These are phyloP conservation scores for Phyto melanocephala DNA, from an alignment of 2,888 invertebrate genomes.

Conservation along the genomic window DNA sequence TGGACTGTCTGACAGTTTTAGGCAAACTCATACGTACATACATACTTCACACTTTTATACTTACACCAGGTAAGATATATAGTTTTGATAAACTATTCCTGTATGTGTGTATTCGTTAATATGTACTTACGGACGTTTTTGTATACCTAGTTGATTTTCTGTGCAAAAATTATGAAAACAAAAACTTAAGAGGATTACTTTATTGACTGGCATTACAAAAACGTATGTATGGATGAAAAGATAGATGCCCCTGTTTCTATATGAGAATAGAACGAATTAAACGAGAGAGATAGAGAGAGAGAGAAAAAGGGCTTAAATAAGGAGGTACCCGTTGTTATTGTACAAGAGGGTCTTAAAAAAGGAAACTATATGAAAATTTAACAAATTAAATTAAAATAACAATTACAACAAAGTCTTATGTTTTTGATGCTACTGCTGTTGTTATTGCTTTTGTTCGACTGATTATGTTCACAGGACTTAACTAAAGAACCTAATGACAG, in stretches of 20 bases:
- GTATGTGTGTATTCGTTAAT: neutral
- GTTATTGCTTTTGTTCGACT: neutral
- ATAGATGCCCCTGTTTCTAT: neutral
- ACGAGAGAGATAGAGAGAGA: too few species aligned
- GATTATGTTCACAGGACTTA: slow-evolving; percentile 6
- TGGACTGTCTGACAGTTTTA: slow-evolving; percentile 49
- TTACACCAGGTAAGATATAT: slow-evolving; percentile 25
- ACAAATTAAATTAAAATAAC: slow-evolving; percentile 65
- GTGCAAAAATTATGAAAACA: slow-evolving; percentile 64
- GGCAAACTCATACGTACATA: neutral
- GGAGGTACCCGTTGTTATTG: neutral
- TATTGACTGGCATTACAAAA: slow-evolving; percentile 61
- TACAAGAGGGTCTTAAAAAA: slow-evolving; percentile 37
- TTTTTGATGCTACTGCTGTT: neutral
- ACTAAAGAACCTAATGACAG: slow-evolving; percentile 24
- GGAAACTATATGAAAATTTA: slow-evolving; percentile 49
- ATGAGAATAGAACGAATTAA: neutral
- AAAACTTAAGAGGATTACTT: slow-evolving; percentile 65
- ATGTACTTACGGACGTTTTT: neutral
- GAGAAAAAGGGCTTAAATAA: neutral
- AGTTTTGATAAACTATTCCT: neutral
- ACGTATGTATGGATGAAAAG: neutral
- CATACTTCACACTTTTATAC: neutral
- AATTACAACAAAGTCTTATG: slow-evolving; percentile 48
- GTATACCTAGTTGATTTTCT: slow-evolving; percentile 25